Percentiles rank a stretch among this genome's conserved stretches.
Conservation (phyloP, 2,797 vertebrate genomes). For the Sebastes oblongus region DNA sequence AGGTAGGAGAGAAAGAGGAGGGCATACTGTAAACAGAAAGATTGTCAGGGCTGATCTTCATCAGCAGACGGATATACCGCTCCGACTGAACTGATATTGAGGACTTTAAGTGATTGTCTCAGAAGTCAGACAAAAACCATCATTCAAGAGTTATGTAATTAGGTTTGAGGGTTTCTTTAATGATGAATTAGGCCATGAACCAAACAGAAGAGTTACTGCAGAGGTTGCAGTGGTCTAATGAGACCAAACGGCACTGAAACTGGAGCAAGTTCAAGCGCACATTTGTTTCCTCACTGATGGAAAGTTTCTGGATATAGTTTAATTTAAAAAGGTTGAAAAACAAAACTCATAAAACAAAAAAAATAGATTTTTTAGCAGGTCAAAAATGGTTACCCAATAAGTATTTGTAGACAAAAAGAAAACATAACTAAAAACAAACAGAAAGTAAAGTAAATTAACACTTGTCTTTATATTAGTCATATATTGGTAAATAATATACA, state of each 20-base stretch:
- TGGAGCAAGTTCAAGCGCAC: neutral
- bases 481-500: neutral
- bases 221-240: conserved; percentile 51
- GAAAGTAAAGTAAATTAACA: neutral
- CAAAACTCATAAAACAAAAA: neutral
- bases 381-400: neutral
- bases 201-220: conserved; percentile 3
- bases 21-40: conserved; percentile 54
- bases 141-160: conserved; percentile 32
- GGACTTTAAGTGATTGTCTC: conserved; percentile 45
- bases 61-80: conserved; percentile 13
- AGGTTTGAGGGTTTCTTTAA: conserved; percentile 41
- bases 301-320: neutral
- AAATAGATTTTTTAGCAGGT: neutral
- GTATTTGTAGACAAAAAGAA: neutral
- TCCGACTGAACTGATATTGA: conserved; percentile 40
- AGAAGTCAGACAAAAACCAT: conserved; percentile 34
- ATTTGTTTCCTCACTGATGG: neutral
- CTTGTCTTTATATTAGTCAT: neutral
- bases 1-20: conserved; percentile 30
- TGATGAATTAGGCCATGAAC: conserved; percentile 41
- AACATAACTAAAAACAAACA: neutral
- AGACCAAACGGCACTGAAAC: neutral
- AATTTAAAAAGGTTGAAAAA: neutral
- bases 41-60: conserved; percentile 42